Evolutionary conservation across 2,113 vertebrate species (phyloP), one percentile per base, ranked within the genome.

Genomic region (Rhinolophus ferrumequinum): DNA sequence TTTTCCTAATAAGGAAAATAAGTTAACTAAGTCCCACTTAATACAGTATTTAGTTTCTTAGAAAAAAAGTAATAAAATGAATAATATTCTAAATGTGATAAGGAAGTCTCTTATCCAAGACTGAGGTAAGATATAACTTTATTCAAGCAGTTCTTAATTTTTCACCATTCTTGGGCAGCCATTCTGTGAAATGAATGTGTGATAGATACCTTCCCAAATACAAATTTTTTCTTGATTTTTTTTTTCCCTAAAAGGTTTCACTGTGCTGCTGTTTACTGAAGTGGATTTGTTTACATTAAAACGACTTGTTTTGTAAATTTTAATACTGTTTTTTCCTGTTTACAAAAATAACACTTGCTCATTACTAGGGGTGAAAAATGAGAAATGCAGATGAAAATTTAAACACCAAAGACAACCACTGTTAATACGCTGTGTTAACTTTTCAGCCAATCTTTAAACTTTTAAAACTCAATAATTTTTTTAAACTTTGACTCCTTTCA

Each of bases 281-380:
- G 26, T 35, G 28, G 13, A 54, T 83, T 93, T 87, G 26, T 58
- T 90, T 92, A 82, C 86, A 90, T 92, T 95, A 82, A 86, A 94
- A 64, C 50, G n/a, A 6, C 38, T 92, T 83, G 6, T 84, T 90
- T 77, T 72, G 19, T 72, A 92, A 81, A 60, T n/a, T 38, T 89
- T 80, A 75, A 81, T 88, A 72, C 14, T 87, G 5, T 60, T 81
- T 81, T 92, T 64, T 87, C 75, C 38, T 83, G 3, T 88, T 94
- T 72, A 90, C 18, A 94, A 73, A 93, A 95, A 85, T 75, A 92
- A 50, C 24, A 82, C 44, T 21, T 76, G 28, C 3, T 84, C 16
- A 26, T 58, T 75, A 56, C 6, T 66, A 9, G 26, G 6, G 28
- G 13, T 15, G 6, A 5, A 8, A 2, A 22, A 19, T 54, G 84